phyloP scores from a whole-genome alignment of 2,113 vertebrate genomes.

The Bostrychus sinensis region DNA sequence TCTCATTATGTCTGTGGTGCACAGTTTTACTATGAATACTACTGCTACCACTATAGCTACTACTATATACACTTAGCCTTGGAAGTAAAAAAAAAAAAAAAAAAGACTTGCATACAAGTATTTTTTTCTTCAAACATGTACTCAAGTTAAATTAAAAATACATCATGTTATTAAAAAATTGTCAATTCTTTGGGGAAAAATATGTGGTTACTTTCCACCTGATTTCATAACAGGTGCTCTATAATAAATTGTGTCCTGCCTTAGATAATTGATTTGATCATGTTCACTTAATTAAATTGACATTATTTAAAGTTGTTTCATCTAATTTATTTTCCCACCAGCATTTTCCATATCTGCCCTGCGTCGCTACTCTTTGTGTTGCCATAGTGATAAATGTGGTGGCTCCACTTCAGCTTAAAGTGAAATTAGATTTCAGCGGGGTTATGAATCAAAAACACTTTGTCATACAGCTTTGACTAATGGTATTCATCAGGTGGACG shows the following conservation, averaged over 20 bases:
- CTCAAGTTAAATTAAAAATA: not conserved
- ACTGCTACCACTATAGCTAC: too few species aligned
- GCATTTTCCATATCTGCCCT: not conserved
- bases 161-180: too few species aligned
- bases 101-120: too few species aligned
- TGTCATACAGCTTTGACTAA: slow-evolving; percentile 44
- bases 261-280: slow-evolving; percentile 9
- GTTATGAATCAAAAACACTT: slow-evolving; percentile 54
- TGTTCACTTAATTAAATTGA: slow-evolving; percentile 1
- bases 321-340: slow-evolving; percentile 9
- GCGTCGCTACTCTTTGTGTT: slow-evolving; percentile 13
- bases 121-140: too few species aligned
- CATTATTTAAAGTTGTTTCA: slow-evolving; percentile 9
- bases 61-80: too few species aligned
- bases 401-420: slow-evolving; percentile 30
- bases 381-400: slow-evolving; percentile 38
- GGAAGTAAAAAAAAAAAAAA: too few species aligned
- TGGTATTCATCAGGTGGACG: slow-evolving; percentile 26
- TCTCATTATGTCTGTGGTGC: too few species aligned
- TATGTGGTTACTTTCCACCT: not conserved
- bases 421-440: slow-evolving; percentile 48
- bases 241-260: slow-evolving; percentile 11
- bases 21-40: too few species aligned
- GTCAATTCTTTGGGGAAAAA: too few species aligned
- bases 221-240: not conserved